Percentiles rank a stretch among this genome's conserved stretches.
These are phyloP conservation scores for Stylophora pistillata DNA, from an alignment of 64 coral and sea anemone genomes.

Conservation along the genomic window DNA sequence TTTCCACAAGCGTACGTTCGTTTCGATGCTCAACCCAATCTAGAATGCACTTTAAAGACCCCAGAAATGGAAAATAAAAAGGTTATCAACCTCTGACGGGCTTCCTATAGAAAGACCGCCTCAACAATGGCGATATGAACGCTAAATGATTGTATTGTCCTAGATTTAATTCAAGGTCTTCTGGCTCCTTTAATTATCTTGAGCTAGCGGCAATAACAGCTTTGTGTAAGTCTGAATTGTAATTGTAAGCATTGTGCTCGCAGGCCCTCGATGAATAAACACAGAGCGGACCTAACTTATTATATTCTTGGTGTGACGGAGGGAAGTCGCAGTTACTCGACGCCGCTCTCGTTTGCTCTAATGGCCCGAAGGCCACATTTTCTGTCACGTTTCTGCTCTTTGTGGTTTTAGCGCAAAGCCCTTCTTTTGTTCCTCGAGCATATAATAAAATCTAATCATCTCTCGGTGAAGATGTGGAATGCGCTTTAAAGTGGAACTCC, in stretches of 20 bases:
- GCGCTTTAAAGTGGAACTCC: neutral
- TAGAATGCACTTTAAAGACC: slow-evolving; percentile 14
- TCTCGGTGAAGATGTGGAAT: neutral
- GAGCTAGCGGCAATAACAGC: slow-evolving; percentile 34
- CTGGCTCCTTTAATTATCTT: slow-evolving; percentile 83
- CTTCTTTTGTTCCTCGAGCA: neutral
- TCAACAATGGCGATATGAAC: slow-evolving; percentile 86
- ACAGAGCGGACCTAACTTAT: neutral
- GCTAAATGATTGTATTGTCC: slow-evolving; percentile 96
- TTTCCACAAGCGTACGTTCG: neutral
- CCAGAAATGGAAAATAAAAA: slow-evolving; percentile 50
- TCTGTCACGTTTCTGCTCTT: slow-evolving; percentile 24
- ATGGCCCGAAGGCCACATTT: neutral
- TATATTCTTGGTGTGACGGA: neutral
- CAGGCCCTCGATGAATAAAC: slow-evolving; percentile 48
- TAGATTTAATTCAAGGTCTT: slow-evolving; percentile 83
- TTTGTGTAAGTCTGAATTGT: slow-evolving; percentile 70
- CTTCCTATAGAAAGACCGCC: slow-evolving; percentile 71
- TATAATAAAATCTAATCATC: slow-evolving; percentile 23
- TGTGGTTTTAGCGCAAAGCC: slow-evolving; percentile 33
- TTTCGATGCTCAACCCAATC: neutral
- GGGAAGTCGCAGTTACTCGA: neutral
- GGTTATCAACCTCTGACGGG: slow-evolving; percentile 64
- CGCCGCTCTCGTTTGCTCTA: slow-evolving; percentile 1
- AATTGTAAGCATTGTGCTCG: slow-evolving; percentile 86